Percentiles rank a stretch among this genome's conserved stretches.
Conservation (phyloP, 2,797 vertebrate genomes). For the Chiroxiphia lanceolata region DNA sequence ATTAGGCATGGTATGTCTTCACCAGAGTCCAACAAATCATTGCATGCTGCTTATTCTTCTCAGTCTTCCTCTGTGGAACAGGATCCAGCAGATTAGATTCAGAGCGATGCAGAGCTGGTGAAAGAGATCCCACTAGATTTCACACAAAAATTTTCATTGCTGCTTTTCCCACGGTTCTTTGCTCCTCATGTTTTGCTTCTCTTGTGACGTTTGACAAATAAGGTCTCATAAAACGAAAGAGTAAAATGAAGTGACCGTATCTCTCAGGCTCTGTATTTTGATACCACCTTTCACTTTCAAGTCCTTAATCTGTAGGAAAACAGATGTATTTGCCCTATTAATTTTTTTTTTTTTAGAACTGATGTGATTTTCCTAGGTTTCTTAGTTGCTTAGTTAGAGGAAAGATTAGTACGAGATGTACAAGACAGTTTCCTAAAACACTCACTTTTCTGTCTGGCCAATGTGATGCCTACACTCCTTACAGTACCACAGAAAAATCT, state of each 20-base stretch:
- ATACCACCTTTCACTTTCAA: background rate
- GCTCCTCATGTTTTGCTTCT: background rate
- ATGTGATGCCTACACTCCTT: background rate
- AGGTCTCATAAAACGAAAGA: background rate
- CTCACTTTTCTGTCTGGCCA: background rate
- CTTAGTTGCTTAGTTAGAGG: background rate
- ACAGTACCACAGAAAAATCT: background rate
- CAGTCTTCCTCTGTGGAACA: background rate
- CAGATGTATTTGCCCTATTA: background rate
- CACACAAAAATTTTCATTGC: background rate
- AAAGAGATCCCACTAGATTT: constrained; percentile 11
- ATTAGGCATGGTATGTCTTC: constrained; percentile 7
- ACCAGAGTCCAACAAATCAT: constrained; percentile 34
- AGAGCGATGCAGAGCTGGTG: background rate
- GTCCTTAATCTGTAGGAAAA: background rate
- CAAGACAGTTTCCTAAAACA: background rate
- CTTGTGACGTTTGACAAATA: background rate
- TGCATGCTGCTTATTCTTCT: background rate
- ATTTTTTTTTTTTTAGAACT: background rate
- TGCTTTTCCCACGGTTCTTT: constrained; percentile 1
- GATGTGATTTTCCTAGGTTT: background rate
- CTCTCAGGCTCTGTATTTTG: background rate
- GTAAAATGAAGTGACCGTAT: background rate
- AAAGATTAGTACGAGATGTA: background rate
- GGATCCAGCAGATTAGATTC: constrained; percentile 17